Conservation (phyloP, 2,797 vertebrate genomes). For the Chanos chanos region DNA sequence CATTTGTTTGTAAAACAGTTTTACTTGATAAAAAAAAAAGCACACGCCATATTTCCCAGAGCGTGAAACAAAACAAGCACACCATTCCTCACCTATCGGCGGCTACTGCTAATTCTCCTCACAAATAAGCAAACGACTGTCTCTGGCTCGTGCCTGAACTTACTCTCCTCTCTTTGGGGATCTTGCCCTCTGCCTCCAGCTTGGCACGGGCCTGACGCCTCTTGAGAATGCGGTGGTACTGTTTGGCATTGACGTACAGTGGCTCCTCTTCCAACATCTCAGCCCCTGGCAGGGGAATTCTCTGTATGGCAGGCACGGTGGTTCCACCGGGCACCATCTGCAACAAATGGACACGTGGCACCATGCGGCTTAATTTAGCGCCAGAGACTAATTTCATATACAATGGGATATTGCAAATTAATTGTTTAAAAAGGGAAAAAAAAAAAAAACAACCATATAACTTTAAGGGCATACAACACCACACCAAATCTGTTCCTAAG, state of each 20-base stretch:
- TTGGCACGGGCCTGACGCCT: slow-evolving; percentile 92
- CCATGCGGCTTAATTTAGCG: slow-evolving; percentile 2
- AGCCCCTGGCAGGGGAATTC: slow-evolving; percentile 89
- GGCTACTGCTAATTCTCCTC: not conserved
- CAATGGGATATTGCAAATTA: too few species aligned
- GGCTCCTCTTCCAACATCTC: slow-evolving; percentile 98
- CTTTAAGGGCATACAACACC: too few species aligned
- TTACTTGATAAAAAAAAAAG: too few species aligned
- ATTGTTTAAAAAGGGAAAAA: too few species aligned
- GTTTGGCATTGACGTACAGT: slow-evolving; percentile 81
- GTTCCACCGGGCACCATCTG: slow-evolving; percentile 96
- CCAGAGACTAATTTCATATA: too few species aligned
- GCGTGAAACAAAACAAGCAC: too few species aligned
- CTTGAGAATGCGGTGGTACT: slow-evolving; percentile 87
- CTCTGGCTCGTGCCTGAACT: slow-evolving; percentile 42
- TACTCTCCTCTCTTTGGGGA: slow-evolving; percentile 96
- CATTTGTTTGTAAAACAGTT: too few species aligned
- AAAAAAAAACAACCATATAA: too few species aligned
- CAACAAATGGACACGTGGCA: slow-evolving; percentile 16
- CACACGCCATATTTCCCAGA: too few species aligned
- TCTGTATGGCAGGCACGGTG: slow-evolving; percentile 88
- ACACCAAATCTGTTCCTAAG: too few species aligned
- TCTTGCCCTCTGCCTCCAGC: slow-evolving; percentile 95
- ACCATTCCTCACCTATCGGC: too few species aligned
- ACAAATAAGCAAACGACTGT: not conserved